Evolutionary conservation across 2,888 invertebrate species (phyloP).

Genomic region (Encarsia formosa): DNA sequence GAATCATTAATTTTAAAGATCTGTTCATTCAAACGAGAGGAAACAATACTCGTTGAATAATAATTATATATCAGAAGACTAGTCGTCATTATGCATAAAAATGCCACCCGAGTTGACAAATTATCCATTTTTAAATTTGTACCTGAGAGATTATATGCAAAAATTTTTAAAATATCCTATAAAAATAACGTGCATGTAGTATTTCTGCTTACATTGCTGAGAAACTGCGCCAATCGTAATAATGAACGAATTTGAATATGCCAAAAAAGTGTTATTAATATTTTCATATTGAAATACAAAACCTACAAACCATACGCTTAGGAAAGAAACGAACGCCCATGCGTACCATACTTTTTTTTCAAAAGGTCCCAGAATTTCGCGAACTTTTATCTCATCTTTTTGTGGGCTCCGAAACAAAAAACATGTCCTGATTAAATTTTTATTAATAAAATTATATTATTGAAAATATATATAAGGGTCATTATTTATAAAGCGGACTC

Average conservation of each 20-base stretch:
- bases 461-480: too few species aligned
- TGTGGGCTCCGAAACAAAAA: constrained; percentile 38
- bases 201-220: constrained; percentile 39
- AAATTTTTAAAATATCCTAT: too few species aligned
- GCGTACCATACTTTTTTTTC: constrained; percentile 33
- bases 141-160: too few species aligned
- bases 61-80: constrained; percentile 42
- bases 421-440: constrained; percentile 36
- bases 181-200: neutral
- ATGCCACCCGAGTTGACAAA: neutral
- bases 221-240: constrained; percentile 34
- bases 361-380: constrained; percentile 33
- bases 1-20: constrained; percentile 45
- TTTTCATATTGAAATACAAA: constrained; percentile 27
- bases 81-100: constrained; percentile 36
- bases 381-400: constrained; percentile 27
- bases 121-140: neutral
- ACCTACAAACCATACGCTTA: constrained; percentile 26
- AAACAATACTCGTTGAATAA: constrained; percentile 43
- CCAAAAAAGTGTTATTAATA: constrained; percentile 16
- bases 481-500: too few species aligned
- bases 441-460: too few species aligned
- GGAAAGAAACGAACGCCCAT: constrained; percentile 22
- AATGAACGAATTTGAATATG: constrained; percentile 26
- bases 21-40: constrained; percentile 41